Percentiles rank a stretch among this genome's conserved stretches.
Evolutionary conservation across 1,140 invertebrate species (phyloP).

Genomic region (Drosophila erecta): DNA sequence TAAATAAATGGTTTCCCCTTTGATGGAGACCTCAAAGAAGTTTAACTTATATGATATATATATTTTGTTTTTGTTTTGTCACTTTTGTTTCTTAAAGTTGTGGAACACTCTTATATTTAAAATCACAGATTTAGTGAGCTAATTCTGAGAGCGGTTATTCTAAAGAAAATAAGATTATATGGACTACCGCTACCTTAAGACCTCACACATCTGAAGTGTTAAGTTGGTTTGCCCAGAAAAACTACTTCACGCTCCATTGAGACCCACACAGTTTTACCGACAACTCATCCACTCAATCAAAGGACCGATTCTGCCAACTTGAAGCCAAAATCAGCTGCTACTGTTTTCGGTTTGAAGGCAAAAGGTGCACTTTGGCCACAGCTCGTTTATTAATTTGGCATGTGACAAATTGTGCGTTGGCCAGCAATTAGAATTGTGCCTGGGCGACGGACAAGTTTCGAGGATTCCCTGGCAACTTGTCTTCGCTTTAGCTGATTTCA

Average conservation of each 20-base stretch:
- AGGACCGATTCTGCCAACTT: conserved; percentile 54
- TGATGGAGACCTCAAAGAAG: not conserved
- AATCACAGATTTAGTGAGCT: not conserved
- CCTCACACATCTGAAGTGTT: conserved; percentile 33
- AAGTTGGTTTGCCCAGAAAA: conserved; percentile 15
- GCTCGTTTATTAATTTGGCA: conserved; percentile 78
- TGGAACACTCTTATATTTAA: not conserved
- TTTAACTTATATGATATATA: not conserved
- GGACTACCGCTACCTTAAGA: not conserved
- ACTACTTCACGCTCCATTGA: conserved; percentile 14
- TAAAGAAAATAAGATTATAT: not conserved
- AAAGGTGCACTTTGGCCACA: conserved; percentile 13
- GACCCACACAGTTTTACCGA: conserved; percentile 9
- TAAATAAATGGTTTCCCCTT: not conserved
- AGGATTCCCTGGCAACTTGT: conserved; percentile 22
- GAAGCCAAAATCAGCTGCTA: conserved; percentile 69
- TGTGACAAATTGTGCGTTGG: conserved; percentile 81
- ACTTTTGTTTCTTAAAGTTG: not conserved
- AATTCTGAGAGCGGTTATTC: too few relatives aligned
- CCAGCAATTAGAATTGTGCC: conserved; percentile 68
- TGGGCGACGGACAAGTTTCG: conserved; percentile 42
- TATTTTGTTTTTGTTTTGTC: not conserved
- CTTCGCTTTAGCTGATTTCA: conserved; percentile 69
- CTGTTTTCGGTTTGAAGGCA: conserved; percentile 21
- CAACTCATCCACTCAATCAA: conserved; percentile 68